Conservation (phyloP, 2,113 vertebrate species). For the Girardinichthys multiradiatus region DNA sequence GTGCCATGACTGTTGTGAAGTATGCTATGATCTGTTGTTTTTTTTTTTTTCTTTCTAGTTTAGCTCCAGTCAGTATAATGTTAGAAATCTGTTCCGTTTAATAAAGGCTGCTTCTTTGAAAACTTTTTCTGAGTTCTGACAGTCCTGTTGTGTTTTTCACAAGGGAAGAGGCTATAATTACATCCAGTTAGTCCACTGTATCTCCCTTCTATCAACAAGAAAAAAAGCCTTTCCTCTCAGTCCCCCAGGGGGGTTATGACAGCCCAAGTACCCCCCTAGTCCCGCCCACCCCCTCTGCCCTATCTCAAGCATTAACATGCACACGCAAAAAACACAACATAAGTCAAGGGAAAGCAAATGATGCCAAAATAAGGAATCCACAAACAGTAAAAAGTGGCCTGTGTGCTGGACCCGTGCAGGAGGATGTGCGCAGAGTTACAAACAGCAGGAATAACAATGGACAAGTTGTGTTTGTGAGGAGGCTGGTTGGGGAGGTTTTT, state of each 20-base stretch:
- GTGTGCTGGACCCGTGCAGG: slow-evolving; percentile 39
- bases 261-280: slow-evolving; percentile 77
- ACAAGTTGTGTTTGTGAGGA: slow-evolving; percentile 69
- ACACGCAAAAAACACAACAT: slow-evolving; percentile 64
- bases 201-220: slow-evolving; percentile 71
- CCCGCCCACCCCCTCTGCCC: slow-evolving; percentile 79
- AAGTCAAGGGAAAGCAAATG: slow-evolving; percentile 79
- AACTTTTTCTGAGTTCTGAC: neutral
- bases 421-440: slow-evolving; percentile 52
- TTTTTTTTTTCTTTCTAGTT: neutral
- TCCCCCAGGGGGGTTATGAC: slow-evolving; percentile 81
- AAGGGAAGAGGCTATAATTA: slow-evolving; percentile 61
- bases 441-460: slow-evolving; percentile 45
- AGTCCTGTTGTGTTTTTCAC: slow-evolving; percentile 25
- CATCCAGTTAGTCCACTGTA: slow-evolving; percentile 48
- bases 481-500: slow-evolving; percentile 55
- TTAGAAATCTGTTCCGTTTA: neutral
- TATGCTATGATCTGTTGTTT: neutral
- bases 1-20: slow-evolving; percentile 1
- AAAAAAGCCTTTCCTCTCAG: slow-evolving; percentile 74
- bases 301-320: slow-evolving; percentile 79
- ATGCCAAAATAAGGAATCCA: slow-evolving; percentile 73
- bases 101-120: neutral
- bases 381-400: slow-evolving; percentile 41
- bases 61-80: neutral